These are phyloP conservation scores for Takifugu ocellatus DNA, from an alignment of 2,797 vertebrate species.

Conservation along the genomic window DNA sequence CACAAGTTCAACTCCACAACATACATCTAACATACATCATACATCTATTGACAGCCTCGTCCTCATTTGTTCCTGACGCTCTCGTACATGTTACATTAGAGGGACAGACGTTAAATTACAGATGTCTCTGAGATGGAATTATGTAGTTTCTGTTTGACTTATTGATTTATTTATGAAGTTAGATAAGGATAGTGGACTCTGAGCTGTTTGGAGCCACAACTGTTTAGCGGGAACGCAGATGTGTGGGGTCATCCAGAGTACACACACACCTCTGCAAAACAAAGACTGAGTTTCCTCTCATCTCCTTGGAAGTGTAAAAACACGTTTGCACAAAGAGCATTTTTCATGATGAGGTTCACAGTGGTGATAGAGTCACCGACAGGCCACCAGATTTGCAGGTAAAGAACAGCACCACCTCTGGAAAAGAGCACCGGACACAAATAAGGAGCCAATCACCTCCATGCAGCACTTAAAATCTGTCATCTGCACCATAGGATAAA, in stretches of 20 bases:
- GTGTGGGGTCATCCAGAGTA: slow-evolving; percentile 46
- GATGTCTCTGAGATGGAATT: too few species aligned
- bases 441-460: too few species aligned
- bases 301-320: slow-evolving; percentile 24
- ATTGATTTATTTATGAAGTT: not conserved
- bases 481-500: not conserved
- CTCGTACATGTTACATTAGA: too few species aligned
- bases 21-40: too few species aligned
- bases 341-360: slow-evolving; percentile 25
- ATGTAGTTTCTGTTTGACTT: too few species aligned
- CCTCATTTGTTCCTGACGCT: too few species aligned
- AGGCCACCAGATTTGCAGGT: too few species aligned
- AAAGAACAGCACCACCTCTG: too few species aligned
- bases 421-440: too few species aligned
- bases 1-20: too few species aligned
- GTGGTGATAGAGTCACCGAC: slow-evolving; percentile 2
- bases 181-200: slow-evolving; percentile 13
- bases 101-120: too few species aligned
- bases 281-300: slow-evolving; percentile 31
- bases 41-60: too few species aligned
- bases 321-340: slow-evolving; percentile 27
- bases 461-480: not conserved
- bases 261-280: slow-evolving; percentile 32
- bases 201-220: slow-evolving; percentile 19
- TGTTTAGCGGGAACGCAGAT: slow-evolving; percentile 35